Evolutionary conservation across 2,797 vertebrate species (phyloP).

Genomic region (Oryzias dopingdopingensis): DNA sequence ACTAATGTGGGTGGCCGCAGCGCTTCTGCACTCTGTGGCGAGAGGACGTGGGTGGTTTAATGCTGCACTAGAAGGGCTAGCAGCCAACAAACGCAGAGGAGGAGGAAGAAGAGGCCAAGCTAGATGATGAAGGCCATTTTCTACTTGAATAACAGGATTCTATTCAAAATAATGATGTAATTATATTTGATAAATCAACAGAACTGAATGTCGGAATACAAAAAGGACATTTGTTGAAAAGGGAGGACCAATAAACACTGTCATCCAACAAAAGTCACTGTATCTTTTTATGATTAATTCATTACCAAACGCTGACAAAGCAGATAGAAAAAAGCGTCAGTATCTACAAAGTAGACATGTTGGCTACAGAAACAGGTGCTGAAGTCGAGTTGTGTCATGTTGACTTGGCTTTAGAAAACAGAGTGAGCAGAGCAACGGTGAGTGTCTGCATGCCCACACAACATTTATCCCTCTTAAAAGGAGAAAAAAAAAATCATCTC

Average conservation of each 20-base stretch:
- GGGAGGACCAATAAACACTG: too few species aligned
- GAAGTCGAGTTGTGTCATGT: conserved; percentile 55
- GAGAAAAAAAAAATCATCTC: not conserved
- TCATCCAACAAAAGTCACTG: not conserved
- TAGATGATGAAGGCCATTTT: conserved; percentile 61
- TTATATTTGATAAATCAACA: not conserved
- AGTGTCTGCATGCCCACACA: conserved; percentile 42
- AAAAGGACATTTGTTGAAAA: too few species aligned
- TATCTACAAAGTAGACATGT: conserved; percentile 39
- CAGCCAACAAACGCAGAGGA: conserved; percentile 63
- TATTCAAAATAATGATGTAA: conserved; percentile 15
- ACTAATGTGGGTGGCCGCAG: conserved; percentile 50
- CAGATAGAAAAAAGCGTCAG: conserved; percentile 39
- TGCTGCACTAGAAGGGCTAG: conserved; percentile 48
- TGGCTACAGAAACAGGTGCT: conserved; percentile 65
- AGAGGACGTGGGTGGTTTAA: conserved; percentile 65
- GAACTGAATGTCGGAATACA: too few species aligned
- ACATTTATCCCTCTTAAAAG: conserved; percentile 11
- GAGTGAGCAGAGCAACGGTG: conserved; percentile 16
- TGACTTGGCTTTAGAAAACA: conserved; percentile 33
- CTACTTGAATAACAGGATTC: conserved; percentile 19
- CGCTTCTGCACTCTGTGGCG: conserved; percentile 34
- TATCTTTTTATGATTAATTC: conserved; percentile 16
- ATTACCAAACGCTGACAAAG: conserved; percentile 13
- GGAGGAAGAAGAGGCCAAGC: conserved; percentile 65